Base-by-base conservation (phyloP, 2,113 vertebrate genomes). In the Pimephales promelas region DNA sequence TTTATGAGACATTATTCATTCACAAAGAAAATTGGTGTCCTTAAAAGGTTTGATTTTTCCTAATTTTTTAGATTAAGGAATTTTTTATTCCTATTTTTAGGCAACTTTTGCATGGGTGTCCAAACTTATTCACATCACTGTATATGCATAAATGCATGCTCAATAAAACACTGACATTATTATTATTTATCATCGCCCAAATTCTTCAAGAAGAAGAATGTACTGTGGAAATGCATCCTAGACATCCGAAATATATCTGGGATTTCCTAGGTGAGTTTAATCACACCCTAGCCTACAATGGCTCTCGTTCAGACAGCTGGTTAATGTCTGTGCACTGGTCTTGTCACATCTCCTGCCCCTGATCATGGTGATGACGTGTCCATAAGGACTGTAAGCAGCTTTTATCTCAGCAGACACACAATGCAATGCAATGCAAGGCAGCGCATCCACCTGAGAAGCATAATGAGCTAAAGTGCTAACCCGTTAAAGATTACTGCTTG, bases 281-380 rank as follows among this genome's bases (percentile, higher is more conserved):
- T 85, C 86, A 73, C 80, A 47, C 28, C 61, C 52, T 57, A 34
- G 71, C 34, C 71, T 86, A 82, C 82, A 66, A 16, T 26, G 11
- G 82, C 78, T 81, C 57, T 87, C 80, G 26, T 71, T 78, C 1
- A 76, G 87, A 87, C 89, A 89, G 89, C 92, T 90, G 92, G 89
- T 88, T 88, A 88, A 78, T 91, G 86, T 82, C 88, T 91, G 90
- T 0, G 0, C 88, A 66, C 16, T 74, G 70, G 54, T 89, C 87
- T 88, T 93, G 90, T 92, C 88, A 56, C 9, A 5, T 80, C 52
- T 20, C 54, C 68, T 89, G 75, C 83, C 62, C 81, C 47, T 80
- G 20, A 81, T 56, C 14, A 56, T 74, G 57, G 64, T 82, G 87
- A 87, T 43, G 76, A 87, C 10, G 83, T 86, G 24, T 66, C 0